A percentile compares a stretch with the other conserved stretches of the same genome.
These are phyloP conservation scores for Pseudoips prasinana DNA, from an alignment of 2,888 invertebrate genomes.

Conservation along the genomic window DNA sequence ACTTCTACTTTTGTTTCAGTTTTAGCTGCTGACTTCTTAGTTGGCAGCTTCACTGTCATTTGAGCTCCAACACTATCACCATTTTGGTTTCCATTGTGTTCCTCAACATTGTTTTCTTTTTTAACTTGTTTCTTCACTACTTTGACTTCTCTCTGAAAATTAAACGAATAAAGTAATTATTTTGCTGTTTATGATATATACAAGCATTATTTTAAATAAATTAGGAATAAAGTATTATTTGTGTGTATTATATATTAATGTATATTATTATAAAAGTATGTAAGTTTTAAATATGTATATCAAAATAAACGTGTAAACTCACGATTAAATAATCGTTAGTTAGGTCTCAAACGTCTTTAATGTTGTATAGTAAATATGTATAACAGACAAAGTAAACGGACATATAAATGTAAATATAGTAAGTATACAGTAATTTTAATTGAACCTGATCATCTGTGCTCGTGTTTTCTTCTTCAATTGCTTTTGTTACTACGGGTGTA, in stretches of 20 bases:
- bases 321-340: slow-evolving; percentile 41
- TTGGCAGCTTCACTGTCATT: slow-evolving; percentile 61
- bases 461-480: slow-evolving; percentile 45
- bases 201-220: background rate
- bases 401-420: slow-evolving; percentile 65
- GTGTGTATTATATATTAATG: slow-evolving; percentile 23
- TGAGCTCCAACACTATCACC: slow-evolving; percentile 60
- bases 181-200: background rate
- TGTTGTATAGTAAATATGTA: slow-evolving; percentile 61
- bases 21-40: slow-evolving; percentile 66
- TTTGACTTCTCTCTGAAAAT: slow-evolving; percentile 69
- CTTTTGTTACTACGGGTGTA: slow-evolving; percentile 27
- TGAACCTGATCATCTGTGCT: slow-evolving; percentile 63
- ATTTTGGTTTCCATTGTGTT: slow-evolving; percentile 62
- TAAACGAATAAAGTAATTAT: slow-evolving; percentile 7
- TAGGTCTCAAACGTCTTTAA: slow-evolving; percentile 49
- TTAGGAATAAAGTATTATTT: background rate
- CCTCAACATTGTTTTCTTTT: slow-evolving; percentile 52
- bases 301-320: slow-evolving; percentile 38
- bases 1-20: slow-evolving; percentile 74
- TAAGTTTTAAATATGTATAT: slow-evolving; percentile 17
- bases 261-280: no score
- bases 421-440: slow-evolving; percentile 70
- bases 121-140: slow-evolving; percentile 58
- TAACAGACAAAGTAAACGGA: slow-evolving; percentile 66